These are phyloP conservation scores for Xenops minutus DNA, from an alignment of 2,797 vertebrate genomes.

Conservation along the genomic window DNA sequence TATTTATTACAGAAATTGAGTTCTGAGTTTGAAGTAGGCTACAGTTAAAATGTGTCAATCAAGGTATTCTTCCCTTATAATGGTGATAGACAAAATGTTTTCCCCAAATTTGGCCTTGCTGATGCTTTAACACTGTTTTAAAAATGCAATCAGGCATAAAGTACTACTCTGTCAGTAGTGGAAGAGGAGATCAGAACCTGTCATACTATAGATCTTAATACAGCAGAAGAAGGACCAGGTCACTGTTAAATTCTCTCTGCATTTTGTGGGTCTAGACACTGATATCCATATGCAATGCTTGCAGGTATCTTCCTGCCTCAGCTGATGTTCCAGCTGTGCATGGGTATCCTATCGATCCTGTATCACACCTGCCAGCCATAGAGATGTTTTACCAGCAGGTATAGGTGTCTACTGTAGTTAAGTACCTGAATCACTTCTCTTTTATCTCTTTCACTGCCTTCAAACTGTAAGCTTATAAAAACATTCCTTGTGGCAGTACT, in stretches of 20 bases:
- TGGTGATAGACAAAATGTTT: background rate
- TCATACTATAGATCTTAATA: background rate
- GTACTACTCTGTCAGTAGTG: background rate
- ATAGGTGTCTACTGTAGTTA: background rate
- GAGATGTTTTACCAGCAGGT: background rate
- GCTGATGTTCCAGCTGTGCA: background rate
- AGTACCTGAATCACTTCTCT: background rate
- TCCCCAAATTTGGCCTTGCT: background rate
- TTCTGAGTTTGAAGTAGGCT: background rate
- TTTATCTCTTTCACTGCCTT: background rate
- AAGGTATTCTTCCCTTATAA: background rate
- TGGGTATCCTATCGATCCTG: background rate
- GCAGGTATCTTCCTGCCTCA: background rate
- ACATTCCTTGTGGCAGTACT: background rate
- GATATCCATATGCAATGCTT: background rate
- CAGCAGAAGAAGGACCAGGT: background rate
- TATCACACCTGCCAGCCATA: background rate
- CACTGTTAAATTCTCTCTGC: background rate
- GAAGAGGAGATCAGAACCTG: background rate
- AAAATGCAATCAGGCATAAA: background rate
- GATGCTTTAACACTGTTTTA: background rate
- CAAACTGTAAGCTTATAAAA: background rate
- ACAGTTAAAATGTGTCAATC: background rate
- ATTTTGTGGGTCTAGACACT: background rate
- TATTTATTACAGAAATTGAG: background rate